Base-by-base conservation (phyloP, 2,113 vertebrate genomes). In the Eclectus roratus region DNA sequence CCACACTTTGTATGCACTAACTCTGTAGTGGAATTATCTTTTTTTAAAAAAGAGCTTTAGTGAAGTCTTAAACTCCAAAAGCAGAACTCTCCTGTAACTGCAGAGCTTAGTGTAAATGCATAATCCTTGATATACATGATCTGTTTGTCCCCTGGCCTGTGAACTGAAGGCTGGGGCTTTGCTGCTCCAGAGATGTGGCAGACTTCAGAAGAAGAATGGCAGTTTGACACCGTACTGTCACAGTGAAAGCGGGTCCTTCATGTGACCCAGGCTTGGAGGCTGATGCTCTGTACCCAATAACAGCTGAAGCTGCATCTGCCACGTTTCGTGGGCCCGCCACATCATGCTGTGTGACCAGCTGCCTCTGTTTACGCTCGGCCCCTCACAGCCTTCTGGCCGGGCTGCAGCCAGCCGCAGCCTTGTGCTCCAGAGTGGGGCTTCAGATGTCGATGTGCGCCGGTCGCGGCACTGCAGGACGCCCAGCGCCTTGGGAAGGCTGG, bases 291-390 rank as follows among this genome's bases (percentile, higher is more conserved):
- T 95, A 91, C 97, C 97, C 97, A 73, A 71, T 95, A 97, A 91
- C 98, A 98, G 98, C 98, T 98, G 98, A 98, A 97, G 92, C 94
- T 86, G 98, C 98, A 98, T 97, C 98, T 98, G 98, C 97, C 93
- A 93, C 9, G 53, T 96, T 97, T 94, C 97, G 85, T 84, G 78
- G 94, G 80, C 95, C 97, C 92, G 85, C 96, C 70, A 96, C 97
- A 96, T 95, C 98, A 97, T 97, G 98, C 98, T 98, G 98, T 94
- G 98, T 96, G 85, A 95, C 97, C 98, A 98, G 98, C 98, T 98
- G 98, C 98, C 97, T 97, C 98, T 98, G 98, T 97, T 98, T 98
- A 97, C 85, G 85, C 83, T 72, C 65, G 88, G 92, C 95, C 91
- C 97, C 96, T 96, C 91, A 84, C 78, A 25, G 97, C 98, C 98